Conservation (phyloP, 1,140 invertebrate genomes). For the Pinna nobilis region DNA sequence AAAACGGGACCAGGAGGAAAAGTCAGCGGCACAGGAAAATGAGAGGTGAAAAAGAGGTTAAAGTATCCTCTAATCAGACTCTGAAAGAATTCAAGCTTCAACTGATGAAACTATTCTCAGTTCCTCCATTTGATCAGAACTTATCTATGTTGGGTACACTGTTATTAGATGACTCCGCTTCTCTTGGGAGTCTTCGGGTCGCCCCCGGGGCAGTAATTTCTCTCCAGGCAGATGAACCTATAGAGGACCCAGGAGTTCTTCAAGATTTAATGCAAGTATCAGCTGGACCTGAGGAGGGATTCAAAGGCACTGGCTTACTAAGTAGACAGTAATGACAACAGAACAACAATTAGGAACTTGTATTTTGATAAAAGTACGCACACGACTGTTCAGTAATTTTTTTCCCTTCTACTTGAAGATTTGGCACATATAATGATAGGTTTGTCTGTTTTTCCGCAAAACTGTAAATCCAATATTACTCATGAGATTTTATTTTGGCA, state of each 20-base stretch:
- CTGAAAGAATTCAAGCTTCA: constrained; percentile 74
- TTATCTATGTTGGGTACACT: constrained; percentile 71
- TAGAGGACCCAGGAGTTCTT: constrained; percentile 52
- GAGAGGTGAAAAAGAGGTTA: constrained; percentile 74
- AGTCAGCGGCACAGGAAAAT: constrained; percentile 72
- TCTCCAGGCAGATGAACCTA: constrained; percentile 67
- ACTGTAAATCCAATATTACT: too few relatives aligned
- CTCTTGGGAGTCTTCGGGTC: constrained; percentile 73
- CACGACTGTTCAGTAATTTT: too few relatives aligned
- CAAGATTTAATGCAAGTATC: constrained; percentile 53
- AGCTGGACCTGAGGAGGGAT: constrained; percentile 63
- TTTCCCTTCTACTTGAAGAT: too few relatives aligned
- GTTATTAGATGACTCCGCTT: constrained; percentile 70
- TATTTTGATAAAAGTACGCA: too few relatives aligned
- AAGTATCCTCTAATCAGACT: constrained; percentile 70
- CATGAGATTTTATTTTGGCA: too few relatives aligned
- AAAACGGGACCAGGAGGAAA: constrained; percentile 55
- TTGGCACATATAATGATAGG: too few relatives aligned
- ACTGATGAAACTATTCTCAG: constrained; percentile 76
- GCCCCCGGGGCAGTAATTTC: constrained; percentile 74
- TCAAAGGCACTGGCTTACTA: constrained; percentile 68
- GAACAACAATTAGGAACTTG: too few relatives aligned
- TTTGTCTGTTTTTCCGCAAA: too few relatives aligned
- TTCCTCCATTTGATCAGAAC: constrained; percentile 77
- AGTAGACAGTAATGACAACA: too few relatives aligned